Percentiles rank a stretch among this genome's conserved stretches.
Evolutionary conservation across 2,797 vertebrate species (phyloP).

Genomic region (Merluccius polli): DNA sequence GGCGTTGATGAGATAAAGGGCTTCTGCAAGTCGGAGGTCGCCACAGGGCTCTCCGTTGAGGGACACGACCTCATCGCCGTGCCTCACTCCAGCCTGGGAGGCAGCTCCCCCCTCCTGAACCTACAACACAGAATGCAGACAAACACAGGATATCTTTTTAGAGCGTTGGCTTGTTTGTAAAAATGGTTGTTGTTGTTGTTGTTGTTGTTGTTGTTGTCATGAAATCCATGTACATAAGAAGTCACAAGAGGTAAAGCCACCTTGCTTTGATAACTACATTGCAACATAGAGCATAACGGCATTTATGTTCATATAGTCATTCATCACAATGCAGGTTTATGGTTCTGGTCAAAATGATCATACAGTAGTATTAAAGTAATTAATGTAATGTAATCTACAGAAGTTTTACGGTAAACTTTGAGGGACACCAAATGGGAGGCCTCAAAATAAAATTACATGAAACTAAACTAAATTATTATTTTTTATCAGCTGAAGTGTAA

Average conservation of each 20-base stretch:
- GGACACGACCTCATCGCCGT: conserved; percentile 89
- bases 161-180: neutral
- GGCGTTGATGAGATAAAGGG: conserved; percentile 78
- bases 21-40: conserved; percentile 82
- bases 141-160: neutral
- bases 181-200: neutral
- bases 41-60: conserved; percentile 87
- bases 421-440: no score
- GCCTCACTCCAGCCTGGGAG: conserved; percentile 79
- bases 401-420: no score
- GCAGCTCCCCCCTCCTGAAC: conserved; percentile 79
- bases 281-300: no score
- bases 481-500: no score
- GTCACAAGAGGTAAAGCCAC: neutral
- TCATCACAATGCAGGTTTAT: neutral
- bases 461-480: no score
- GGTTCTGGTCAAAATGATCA: neutral
- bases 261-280: neutral
- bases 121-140: conserved; percentile 54
- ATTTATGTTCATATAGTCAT: no score
- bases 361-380: neutral
- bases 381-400: neutral
- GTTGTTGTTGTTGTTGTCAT: neutral
- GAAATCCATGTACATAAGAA: neutral
- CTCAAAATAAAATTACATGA: no score